Evolutionary conservation across 2,113 vertebrate genomes (phyloP).

Genomic region (Hemiscyllium ocellatum): DNA sequence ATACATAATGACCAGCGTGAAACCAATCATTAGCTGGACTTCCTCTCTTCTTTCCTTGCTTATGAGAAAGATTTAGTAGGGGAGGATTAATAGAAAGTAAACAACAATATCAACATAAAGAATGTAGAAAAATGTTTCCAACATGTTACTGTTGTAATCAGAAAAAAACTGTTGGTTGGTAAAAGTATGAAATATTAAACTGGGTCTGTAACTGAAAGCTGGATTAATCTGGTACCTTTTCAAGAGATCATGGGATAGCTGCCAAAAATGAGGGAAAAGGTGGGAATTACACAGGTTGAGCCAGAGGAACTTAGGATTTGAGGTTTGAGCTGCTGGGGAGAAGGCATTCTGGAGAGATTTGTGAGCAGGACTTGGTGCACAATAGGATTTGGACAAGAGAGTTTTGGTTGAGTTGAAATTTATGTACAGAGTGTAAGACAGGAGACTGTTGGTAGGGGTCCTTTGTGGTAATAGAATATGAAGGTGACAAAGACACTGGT

Average conservation of each 20-base stretch:
- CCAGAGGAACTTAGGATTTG: not conserved
- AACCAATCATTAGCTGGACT: not conserved
- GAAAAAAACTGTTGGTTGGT: not conserved
- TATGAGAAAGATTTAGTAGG: not conserved
- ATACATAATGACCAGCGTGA: not conserved
- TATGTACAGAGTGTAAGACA: not conserved
- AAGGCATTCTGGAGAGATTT: not conserved
- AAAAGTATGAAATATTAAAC: too few species aligned
- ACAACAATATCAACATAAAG: not conserved
- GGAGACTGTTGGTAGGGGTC: not conserved
- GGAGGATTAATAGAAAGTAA: not conserved
- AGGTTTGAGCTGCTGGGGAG: not conserved
- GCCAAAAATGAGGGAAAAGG: not conserved
- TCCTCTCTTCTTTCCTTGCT: not conserved
- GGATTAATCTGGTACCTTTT: not conserved
- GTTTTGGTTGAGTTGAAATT: not conserved
- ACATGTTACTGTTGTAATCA: not conserved
- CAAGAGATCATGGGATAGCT: not conserved
- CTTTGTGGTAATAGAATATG: not conserved
- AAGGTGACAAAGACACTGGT: not conserved
- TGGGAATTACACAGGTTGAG: not conserved
- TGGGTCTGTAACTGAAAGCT: not conserved
- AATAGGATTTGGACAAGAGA: not conserved
- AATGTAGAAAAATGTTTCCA: not conserved
- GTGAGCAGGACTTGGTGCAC: not conserved